Base-by-base conservation (phyloP, 2,113 vertebrate species). In the Platysteira castanea region DNA sequence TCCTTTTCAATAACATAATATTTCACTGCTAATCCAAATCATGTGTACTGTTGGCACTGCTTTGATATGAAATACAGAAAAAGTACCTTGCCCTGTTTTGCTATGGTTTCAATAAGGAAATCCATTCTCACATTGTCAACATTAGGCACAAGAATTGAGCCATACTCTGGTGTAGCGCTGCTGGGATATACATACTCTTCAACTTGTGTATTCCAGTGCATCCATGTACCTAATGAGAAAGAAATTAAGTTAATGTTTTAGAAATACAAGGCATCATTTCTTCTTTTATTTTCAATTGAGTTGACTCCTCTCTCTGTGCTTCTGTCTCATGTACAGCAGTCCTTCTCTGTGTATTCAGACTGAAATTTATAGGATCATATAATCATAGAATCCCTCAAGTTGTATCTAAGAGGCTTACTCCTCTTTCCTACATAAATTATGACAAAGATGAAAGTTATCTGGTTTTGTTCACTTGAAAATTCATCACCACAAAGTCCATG, bases 141-240 rank as follows among this genome's bases (percentile, higher is more conserved):
- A 90, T 99, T 99, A 70, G 99, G 99, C 33, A 99, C 99, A 93
- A 99, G 96, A 92, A 99, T 99, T 64, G 99, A 99, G 90, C 97
- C 85, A 54, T 99, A 99, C 23, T 99, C 98, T 50, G 99, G 99
- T 30, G 97, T 98, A 61, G 89, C 68, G 42, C 98, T 97, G 7
- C 97, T 89, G 2, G 99, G 99, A 90, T 99, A 99, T 24, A 98
- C n/a, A 13, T 99, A 99, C 33, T 99, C 98, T 83, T 98, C 98
- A n/a, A 99, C 98, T 3, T 87, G 71, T 3, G 97, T 98, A 84
- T 94, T 98, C 99, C 99, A 99, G 88, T 99, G 99, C 84, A 97
- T 95, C 99, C 99, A 99, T 27, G 98, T 97, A 76, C 99, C 99
- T 99, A 90, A 46, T 9, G 50, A 33, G 24, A 87, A 84, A 33